Evolutionary conservation across 2,888 invertebrate species (phyloP).

Genomic region (Drosophila nr. fundita): DNA sequence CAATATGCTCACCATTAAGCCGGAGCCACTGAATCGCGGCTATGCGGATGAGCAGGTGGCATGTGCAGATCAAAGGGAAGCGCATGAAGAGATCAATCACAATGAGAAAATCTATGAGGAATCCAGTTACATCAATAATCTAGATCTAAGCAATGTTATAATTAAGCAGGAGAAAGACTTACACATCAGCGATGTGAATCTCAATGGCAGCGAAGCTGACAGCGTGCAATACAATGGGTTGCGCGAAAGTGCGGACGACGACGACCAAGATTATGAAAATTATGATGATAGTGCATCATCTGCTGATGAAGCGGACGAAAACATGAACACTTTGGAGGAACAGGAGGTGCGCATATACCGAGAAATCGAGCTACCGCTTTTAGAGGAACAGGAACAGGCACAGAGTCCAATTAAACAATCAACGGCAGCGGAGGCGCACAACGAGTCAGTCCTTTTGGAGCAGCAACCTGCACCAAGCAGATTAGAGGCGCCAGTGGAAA

Average conservation of each 20-base stretch:
- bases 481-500: background rate
- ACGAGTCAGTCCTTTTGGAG: background rate
- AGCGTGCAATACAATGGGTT: slow-evolving; percentile 46
- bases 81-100: slow-evolving; percentile 59
- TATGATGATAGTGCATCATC: slow-evolving; percentile 56
- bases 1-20: slow-evolving; percentile 65
- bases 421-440: slow-evolving; percentile 10
- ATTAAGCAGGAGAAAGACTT: slow-evolving; percentile 83
- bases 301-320: slow-evolving; percentile 66
- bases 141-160: slow-evolving; percentile 76
- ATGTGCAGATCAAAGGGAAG: background rate
- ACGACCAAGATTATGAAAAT: slow-evolving; percentile 38
- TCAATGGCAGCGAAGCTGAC: slow-evolving; percentile 41
- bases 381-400: slow-evolving; percentile 34
- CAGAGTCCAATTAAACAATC: background rate
- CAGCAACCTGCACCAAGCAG: background rate
- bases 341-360: slow-evolving; percentile 61
- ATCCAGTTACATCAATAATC: slow-evolving; percentile 64
- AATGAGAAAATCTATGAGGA: slow-evolving; percentile 62
- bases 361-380: slow-evolving; percentile 63
- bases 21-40: slow-evolving; percentile 77
- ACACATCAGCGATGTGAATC: slow-evolving; percentile 68
- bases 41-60: slow-evolving; percentile 67
- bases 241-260: slow-evolving; percentile 27
- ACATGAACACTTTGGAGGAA: slow-evolving; percentile 51